Base-by-base conservation (phyloP, 1,140 invertebrate species). In the Stenopsyche tienmushanensis region DNA sequence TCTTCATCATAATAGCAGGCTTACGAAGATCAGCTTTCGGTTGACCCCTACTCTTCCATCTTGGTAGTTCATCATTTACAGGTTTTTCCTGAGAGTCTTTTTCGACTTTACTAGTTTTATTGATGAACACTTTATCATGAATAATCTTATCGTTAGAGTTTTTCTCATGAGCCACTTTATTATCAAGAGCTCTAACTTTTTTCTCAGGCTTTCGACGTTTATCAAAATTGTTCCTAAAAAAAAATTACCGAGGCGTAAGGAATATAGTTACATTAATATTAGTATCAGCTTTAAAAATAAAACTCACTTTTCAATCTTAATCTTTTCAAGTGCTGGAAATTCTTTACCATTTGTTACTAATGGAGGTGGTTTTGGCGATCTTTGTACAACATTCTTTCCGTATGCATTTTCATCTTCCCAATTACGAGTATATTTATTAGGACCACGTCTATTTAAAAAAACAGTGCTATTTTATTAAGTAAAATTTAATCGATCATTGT, bases 401-500 rank as follows among this genome's bases (percentile, higher is more conserved):
- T 95, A 96, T 0, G 93, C 93, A 73, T 92, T 89, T 75, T 93
- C 91, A 74, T 95, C 93, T 75, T 94, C 91, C 92, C 93, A 96
- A 67, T 92, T 93, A 10, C 93, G 83, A 0, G 90, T 93, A 74
- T 96, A 96, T 75, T 94, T 94, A 72, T 89, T 94, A 0, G 93
- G 94, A 3, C 93, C 93, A 59, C 93, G 90, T 0, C 90, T 92
- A 58, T 50, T 26, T 29, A 3, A 53, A 26, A 53, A 10, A 53
- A n/a, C n/a, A n/a, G n/a, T n/a, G n/a, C n/a, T n/a, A 39, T 39
- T 39, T 39, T 39, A 39, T 34, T 34, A 34, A 34, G 13, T 34
- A 34, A 34, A 7, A 34, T 7, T 34, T 34, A 34, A 34, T 34
- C 5, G 13, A 34, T 34, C 25, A 57, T 59, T 15, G 13, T 7